These are phyloP conservation scores for Macaca fascicularis DNA, from an alignment of 2,113 vertebrate genomes.

Conservation along the genomic window DNA sequence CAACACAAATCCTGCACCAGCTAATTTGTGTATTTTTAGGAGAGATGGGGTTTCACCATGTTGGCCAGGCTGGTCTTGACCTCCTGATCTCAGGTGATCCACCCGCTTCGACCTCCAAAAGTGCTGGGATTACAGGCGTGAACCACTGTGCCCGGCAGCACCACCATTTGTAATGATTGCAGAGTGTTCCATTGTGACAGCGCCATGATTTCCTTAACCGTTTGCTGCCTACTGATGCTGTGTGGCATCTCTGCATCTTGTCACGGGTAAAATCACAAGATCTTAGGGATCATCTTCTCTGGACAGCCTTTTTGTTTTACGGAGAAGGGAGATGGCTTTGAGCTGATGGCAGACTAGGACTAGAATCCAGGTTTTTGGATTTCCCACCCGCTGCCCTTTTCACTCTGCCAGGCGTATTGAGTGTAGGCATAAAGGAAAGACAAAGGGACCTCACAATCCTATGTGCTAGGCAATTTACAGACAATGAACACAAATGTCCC, in stretches of 20 bases:
- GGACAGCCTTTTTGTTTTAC: background rate
- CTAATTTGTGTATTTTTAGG: background rate
- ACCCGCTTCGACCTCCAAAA: background rate
- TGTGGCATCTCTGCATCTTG: background rate
- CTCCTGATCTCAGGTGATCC: background rate
- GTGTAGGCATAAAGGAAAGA: background rate
- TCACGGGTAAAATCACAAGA: fast-evolving
- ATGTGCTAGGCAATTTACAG: background rate
- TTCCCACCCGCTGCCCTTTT: background rate
- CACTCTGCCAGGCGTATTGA: background rate
- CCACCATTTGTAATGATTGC: background rate
- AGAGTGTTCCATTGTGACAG: background rate
- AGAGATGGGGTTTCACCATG: background rate
- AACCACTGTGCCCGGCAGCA: background rate
- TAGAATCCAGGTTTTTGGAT: background rate
- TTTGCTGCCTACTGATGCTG: background rate
- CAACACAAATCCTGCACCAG: background rate
- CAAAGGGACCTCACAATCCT: background rate
- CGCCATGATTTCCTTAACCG: background rate
- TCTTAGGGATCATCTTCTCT: background rate
- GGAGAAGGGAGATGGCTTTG: background rate
- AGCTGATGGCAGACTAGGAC: background rate
- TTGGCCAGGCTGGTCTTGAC: background rate
- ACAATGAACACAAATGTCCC: background rate
- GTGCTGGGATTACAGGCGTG: background rate